Conservation (phyloP, 2,888 invertebrate genomes). For the Nephrotoma flavescens region DNA sequence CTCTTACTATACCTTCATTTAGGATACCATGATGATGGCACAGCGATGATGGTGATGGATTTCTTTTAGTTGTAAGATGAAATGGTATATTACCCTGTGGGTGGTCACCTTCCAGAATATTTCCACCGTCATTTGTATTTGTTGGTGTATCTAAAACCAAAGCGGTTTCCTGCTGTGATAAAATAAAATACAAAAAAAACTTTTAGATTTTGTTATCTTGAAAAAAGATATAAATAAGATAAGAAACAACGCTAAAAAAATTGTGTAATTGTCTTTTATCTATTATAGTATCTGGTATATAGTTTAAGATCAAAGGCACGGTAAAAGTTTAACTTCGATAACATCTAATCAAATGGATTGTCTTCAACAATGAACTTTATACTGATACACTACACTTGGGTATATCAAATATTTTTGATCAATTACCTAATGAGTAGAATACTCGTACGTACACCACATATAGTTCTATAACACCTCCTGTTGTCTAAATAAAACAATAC, state of each 20-base stretch:
- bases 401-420: neutral
- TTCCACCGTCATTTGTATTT: neutral
- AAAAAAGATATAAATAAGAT: neutral
- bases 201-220: neutral
- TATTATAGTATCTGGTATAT: neutral
- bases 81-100: slow-evolving; percentile 2
- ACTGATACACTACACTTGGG: neutral
- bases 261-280: neutral
- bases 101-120: neutral
- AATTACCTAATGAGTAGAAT: neutral
- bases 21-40: neutral
- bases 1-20: neutral
- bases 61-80: slow-evolving; percentile 2
- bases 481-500: neutral
- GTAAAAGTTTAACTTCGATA: neutral
- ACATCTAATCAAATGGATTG: neutral
- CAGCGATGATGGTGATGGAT: neutral
- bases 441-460: neutral
- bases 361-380: neutral
- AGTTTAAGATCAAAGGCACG: neutral
- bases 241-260: neutral
- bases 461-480: neutral
- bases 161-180: slow-evolving; percentile 3
- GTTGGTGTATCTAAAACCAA: slow-evolving; percentile 5
- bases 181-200: neutral